Percentiles rank a stretch among this genome's conserved stretches.
These are phyloP conservation scores for Camelus bactrianus DNA, from an alignment of 2,113 vertebrate genomes.

Conservation along the genomic window DNA sequence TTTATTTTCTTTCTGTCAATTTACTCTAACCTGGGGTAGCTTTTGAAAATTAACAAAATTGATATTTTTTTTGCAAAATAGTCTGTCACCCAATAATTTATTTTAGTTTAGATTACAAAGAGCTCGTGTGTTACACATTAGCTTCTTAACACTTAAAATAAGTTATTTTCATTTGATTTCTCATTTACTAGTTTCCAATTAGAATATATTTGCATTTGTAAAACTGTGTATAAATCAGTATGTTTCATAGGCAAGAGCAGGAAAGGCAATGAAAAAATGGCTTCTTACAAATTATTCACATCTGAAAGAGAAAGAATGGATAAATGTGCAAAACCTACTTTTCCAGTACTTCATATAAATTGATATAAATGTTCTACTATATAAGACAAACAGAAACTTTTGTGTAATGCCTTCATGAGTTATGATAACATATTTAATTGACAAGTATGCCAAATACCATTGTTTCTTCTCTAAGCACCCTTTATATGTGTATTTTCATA, in stretches of 20 bases:
- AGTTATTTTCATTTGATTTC: slow-evolving; percentile 72
- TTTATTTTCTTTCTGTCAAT: slow-evolving; percentile 70
- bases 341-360: slow-evolving; percentile 39
- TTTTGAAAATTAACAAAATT: slow-evolving; percentile 56
- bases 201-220: slow-evolving; percentile 63
- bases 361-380: slow-evolving; percentile 8
- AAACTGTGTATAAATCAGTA: slow-evolving; percentile 55
- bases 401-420: not conserved
- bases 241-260: slow-evolving; percentile 61
- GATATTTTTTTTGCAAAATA: slow-evolving; percentile 41
- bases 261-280: slow-evolving; percentile 69
- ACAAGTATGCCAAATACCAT: not conserved
- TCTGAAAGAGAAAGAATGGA: slow-evolving; percentile 67
- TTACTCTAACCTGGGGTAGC: not conserved
- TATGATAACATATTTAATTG: not conserved
- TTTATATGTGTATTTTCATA: not conserved
- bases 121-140: slow-evolving; percentile 72
- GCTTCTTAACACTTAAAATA: slow-evolving; percentile 80
- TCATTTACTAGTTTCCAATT: slow-evolving; percentile 55
- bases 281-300: slow-evolving; percentile 78
- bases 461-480: not conserved
- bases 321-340: slow-evolving; percentile 67
- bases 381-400: slow-evolving; percentile 20
- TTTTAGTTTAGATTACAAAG: slow-evolving; percentile 67
- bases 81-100: slow-evolving; percentile 64